These are phyloP conservation scores for Cichladusa arquata DNA, from an alignment of 2,113 vertebrate genomes.

Conservation along the genomic window DNA sequence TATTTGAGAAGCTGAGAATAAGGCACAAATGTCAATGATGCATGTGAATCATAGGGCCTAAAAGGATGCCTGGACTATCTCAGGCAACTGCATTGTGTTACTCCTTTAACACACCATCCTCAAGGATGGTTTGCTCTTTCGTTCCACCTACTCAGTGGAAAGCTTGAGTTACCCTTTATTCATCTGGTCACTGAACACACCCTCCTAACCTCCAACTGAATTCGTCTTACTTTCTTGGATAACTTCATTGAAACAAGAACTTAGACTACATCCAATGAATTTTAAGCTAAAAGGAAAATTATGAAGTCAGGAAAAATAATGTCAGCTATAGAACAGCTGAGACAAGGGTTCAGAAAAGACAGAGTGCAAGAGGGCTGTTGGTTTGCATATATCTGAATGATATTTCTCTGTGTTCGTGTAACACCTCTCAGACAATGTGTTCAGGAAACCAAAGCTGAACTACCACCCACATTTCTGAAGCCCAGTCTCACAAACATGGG, in stretches of 20 bases:
- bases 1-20: background rate
- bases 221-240: background rate
- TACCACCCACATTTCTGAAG: background rate
- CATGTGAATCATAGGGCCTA: constrained; percentile 21
- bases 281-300: background rate
- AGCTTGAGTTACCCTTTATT: background rate
- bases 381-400: background rate
- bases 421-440: background rate
- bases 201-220: background rate
- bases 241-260: background rate
- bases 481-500: background rate
- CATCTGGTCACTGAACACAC: background rate
- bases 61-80: constrained; percentile 2
- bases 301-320: background rate
- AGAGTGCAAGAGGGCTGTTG: background rate
- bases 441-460: background rate
- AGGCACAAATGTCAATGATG: background rate
- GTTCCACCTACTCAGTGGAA: background rate
- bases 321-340: rapidly evolving
- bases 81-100: background rate
- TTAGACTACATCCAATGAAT: background rate
- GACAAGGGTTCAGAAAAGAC: background rate
- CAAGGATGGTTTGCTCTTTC: constrained; percentile 25
- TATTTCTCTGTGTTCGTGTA: background rate
- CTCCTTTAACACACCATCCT: background rate